Evolutionary conservation across 2,888 invertebrate species (phyloP), one percentile per base, ranked within the genome.

Genomic region (Drosophila greeni): DNA sequence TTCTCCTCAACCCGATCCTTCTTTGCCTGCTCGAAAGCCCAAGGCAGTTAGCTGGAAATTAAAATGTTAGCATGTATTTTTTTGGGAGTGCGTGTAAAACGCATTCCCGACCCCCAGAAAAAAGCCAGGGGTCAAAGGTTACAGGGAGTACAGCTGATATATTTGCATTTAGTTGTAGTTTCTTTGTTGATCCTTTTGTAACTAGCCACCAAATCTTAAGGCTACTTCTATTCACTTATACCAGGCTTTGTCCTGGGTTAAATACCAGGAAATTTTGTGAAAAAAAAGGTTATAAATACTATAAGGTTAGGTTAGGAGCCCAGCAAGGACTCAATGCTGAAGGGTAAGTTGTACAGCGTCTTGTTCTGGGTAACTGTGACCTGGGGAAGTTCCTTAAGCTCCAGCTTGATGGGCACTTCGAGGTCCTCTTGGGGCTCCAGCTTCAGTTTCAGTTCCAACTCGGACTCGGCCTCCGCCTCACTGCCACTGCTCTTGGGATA

Each of bases 251-350:
- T 45, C 45, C 26, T n/a, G n/a, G n/a, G n/a, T n/a, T n/a, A n/a
- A n/a, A n/a, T n/a, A n/a, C n/a, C n/a, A n/a, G n/a, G n/a, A n/a
- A n/a, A n/a, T n/a, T n/a, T n/a, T n/a, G n/a, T n/a, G n/a, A n/a
- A 16, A 40, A 40, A 40, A 42, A 24, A 45, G 0, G 4, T 3
- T n/a, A n/a, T 43, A 12, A 3, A 11, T 24, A 2, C 24, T 16
- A 29, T n/a, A n/a, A n/a, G n/a, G 24, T n/a, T 1, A 11, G 18
- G 76, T 53, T 82, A 82, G 67, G 80, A 80, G 86, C 93, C 93
- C 86, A 95, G 91, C 73, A 95, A 90, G 59, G 95, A 95, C 86
- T 95, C 95, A 91, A 95, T 95, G 90, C 95, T 95, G 90, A 95
- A 95, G 51, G 95, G 95, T 7, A 76, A 79, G 24, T 59, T 78